Percentiles rank a stretch among this genome's conserved stretches.
phyloP scores from a whole-genome alignment of 2,888 invertebrate genomes.

The Melanchra persicariae region DNA sequence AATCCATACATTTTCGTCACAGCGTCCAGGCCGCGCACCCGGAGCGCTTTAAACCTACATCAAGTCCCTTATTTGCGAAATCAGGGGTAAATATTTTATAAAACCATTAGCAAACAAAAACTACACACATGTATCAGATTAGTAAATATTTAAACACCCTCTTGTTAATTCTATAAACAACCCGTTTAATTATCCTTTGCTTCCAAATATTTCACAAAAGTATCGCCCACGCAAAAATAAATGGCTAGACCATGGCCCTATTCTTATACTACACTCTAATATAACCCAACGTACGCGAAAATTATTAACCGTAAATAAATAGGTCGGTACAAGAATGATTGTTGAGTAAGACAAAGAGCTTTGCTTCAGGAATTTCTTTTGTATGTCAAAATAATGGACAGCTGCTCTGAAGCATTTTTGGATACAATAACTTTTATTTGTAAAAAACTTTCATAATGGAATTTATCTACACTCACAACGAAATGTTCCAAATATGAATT shows the following conservation, averaged over 20 bases:
- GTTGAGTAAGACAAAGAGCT: conserved; percentile 25
- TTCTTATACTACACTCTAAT: not conserved
- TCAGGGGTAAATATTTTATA: not conserved
- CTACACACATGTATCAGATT: not conserved
- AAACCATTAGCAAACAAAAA: conserved; percentile 1
- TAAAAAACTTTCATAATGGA: no score
- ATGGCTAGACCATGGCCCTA: not conserved
- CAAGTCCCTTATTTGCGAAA: no score
- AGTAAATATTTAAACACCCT: not conserved
- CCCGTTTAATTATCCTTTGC: not conserved
- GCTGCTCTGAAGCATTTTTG: no score
- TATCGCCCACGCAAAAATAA: not conserved
- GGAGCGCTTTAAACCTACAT: no score
- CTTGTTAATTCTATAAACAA: not conserved
- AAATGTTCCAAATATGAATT: no score
- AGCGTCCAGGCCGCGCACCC: no score
- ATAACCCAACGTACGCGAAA: not conserved
- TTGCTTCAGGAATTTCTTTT: conserved; percentile 32
- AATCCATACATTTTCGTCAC: no score
- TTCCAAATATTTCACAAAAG: conserved; percentile 8
- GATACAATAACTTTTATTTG: no score
- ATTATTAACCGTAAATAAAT: not conserved
- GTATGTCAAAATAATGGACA: conserved; percentile 23
- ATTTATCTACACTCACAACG: no score
- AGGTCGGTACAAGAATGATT: conserved; percentile 1